phyloP scores from a whole-genome alignment of 30 jellyfish, hydroid and myxozoan genomes.

The Aurelia sp. region DNA sequence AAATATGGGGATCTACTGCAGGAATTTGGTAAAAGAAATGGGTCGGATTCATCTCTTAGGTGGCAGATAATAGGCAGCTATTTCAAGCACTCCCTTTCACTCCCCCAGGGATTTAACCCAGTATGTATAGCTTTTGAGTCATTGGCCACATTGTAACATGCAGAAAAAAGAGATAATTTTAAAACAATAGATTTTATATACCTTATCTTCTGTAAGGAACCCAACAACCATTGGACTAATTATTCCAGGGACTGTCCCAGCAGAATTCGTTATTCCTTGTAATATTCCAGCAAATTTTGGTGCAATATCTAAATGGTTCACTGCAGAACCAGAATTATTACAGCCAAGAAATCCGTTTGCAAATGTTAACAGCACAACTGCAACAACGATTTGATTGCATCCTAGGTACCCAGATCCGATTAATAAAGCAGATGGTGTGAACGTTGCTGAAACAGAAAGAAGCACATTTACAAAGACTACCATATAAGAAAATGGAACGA shows the following conservation, averaged over 20 bases:
- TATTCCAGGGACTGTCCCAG: constrained; percentile 76
- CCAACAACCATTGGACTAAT: constrained; percentile 74
- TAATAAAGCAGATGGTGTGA: constrained; percentile 56
- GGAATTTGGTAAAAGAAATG: too few species aligned
- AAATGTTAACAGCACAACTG: constrained; percentile 51
- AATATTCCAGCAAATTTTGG: constrained; percentile 72
- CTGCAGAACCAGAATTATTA: constrained; percentile 33
- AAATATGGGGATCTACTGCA: too few species aligned
- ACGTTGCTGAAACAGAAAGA: constrained; percentile 44
- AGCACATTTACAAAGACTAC: background rate
- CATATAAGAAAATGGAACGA: too few species aligned
- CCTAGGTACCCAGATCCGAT: constrained; percentile 60
- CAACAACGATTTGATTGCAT: constrained; percentile 49
- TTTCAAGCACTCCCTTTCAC: too few species aligned
- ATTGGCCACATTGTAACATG: too few species aligned
- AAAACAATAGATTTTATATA: background rate
- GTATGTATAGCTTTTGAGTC: too few species aligned
- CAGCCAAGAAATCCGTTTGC: constrained; percentile 59
- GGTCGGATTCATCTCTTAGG: too few species aligned
- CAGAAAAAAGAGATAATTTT: too few species aligned
- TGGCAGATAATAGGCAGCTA: too few species aligned
- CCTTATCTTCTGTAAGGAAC: constrained; percentile 67
- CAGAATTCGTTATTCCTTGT: constrained; percentile 66
- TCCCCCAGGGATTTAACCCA: too few species aligned
- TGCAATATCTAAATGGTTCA: constrained; percentile 74